Evolutionary conservation across 1,140 invertebrate genomes (phyloP).

Genomic region (Helicorthomorpha holstii): DNA sequence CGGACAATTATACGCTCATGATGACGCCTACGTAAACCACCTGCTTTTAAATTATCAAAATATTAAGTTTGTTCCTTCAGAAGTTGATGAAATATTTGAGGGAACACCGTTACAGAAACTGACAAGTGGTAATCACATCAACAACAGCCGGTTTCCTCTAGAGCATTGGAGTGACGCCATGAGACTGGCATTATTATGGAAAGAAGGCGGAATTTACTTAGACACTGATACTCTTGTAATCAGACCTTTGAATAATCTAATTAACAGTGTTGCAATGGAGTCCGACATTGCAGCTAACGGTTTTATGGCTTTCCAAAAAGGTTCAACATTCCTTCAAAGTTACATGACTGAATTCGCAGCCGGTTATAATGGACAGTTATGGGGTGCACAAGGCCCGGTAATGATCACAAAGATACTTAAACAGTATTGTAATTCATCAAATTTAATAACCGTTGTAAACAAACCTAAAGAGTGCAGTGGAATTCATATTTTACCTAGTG

Average conservation of each 20-base stretch:
- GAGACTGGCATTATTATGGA: slow-evolving; percentile 1
- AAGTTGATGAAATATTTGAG: neutral
- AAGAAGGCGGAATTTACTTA: slow-evolving; percentile 2
- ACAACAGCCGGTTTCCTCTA: neutral
- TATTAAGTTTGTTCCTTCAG: no score
- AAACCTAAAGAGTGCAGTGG: neutral
- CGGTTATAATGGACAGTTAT: neutral
- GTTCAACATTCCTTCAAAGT: neutral
- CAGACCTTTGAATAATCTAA: neutral
- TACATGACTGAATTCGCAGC: neutral
- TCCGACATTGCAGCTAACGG: neutral
- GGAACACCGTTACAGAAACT: neutral
- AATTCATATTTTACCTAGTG: neutral
- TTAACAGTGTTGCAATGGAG: neutral
- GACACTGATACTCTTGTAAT: neutral
- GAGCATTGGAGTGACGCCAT: slow-evolving; percentile 1
- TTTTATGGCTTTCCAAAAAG: neutral
- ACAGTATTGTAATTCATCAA: neutral
- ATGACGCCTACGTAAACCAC: no score
- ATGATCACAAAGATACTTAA: neutral
- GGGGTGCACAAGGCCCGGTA: neutral
- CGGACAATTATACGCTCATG: no score
- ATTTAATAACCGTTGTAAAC: neutral
- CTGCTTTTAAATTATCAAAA: no score
- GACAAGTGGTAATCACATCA: neutral